phyloP scores from a whole-genome alignment of 2,888 invertebrate genomes.

The Agrochola lychnidis region DNA sequence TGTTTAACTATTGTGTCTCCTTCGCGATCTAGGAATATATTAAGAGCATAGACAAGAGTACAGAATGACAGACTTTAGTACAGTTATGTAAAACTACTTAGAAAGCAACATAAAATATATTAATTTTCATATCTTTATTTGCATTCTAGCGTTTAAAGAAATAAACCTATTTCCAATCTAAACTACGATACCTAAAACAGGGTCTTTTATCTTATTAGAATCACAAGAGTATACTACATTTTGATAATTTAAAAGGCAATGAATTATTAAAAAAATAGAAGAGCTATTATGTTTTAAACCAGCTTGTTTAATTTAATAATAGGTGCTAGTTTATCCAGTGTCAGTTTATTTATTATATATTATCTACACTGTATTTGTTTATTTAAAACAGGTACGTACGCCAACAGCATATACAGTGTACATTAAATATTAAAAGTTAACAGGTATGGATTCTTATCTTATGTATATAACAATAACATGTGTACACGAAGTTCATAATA shows the following conservation, averaged over 20 bases:
- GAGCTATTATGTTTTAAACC: not conserved
- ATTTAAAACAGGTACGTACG: no score
- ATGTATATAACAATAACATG: no score
- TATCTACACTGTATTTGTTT: no score
- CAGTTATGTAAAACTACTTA: not conserved
- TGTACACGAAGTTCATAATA: no score
- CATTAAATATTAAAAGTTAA: no score
- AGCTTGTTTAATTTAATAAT: not conserved
- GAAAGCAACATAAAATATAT: not conserved
- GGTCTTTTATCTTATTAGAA: no score
- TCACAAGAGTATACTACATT: not conserved
- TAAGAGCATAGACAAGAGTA: not conserved
- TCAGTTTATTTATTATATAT: not conserved
- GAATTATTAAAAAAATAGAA: not conserved
- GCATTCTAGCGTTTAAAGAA: no score
- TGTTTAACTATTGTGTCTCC: not conserved
- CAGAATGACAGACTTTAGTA: not conserved
- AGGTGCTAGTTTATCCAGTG: not conserved
- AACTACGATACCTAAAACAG: no score
- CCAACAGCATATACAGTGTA: no score
- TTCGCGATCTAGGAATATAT: not conserved
- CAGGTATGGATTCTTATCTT: no score
- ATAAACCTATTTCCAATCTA: not conserved
- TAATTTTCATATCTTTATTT: no score
- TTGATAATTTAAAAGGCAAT: not conserved